Evolutionary conservation across 2,888 invertebrate genomes (phyloP).

Genomic region (Andrena dorsata): DNA sequence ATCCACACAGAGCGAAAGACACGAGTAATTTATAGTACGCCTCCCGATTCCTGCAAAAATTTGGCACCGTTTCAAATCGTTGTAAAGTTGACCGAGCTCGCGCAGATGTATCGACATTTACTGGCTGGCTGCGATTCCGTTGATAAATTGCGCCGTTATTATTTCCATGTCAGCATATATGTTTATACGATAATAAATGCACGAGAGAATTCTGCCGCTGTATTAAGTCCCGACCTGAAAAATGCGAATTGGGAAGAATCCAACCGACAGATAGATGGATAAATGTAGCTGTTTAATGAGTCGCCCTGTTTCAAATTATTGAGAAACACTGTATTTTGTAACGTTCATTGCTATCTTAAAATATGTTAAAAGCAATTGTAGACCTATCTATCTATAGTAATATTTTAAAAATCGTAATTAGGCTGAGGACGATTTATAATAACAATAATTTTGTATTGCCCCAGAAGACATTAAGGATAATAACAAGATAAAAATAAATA

Average conservation of each 20-base stretch:
- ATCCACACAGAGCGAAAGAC: constrained; percentile 48
- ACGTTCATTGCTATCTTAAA: no score
- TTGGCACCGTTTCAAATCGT: constrained; percentile 72
- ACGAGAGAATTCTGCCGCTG: not conserved
- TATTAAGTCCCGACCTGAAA: not conserved
- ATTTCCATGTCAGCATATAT: constrained; percentile 56
- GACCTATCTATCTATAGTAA: no score
- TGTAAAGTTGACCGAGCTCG: constrained; percentile 68
- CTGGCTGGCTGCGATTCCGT: constrained; percentile 58
- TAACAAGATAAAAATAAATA: no score
- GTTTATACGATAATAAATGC: constrained; percentile 49
- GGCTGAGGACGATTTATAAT: no score
- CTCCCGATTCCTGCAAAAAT: constrained; percentile 57
- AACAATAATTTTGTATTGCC: no score
- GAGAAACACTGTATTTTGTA: not conserved
- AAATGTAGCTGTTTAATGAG: constrained; percentile 18
- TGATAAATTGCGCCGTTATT: constrained; percentile 71
- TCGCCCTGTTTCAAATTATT: not conserved
- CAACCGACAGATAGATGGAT: constrained; percentile 8
- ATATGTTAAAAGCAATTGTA: no score
- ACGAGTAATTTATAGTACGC: constrained; percentile 67
- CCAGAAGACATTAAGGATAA: no score
- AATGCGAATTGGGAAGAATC: constrained; percentile 22
- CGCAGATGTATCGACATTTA: constrained; percentile 70
- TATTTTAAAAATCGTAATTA: no score